Evolutionary conservation across 2,888 invertebrate genomes (phyloP).

Genomic region (Tinea semifulvella): DNA sequence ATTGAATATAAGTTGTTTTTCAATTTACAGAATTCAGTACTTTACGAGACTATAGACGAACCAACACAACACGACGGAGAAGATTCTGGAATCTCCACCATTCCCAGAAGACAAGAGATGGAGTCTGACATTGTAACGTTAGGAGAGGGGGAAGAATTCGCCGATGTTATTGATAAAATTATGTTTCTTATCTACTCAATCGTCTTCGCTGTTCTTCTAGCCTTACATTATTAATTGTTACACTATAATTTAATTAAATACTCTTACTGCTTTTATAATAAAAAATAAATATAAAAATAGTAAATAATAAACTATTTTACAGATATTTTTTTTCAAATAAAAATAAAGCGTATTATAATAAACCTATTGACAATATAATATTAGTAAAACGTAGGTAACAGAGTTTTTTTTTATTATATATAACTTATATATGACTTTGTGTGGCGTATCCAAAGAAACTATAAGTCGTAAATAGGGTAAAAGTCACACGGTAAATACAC

Average conservation of each 20-base stretch:
- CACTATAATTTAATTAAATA: neutral
- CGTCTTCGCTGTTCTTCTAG: slow-evolving; percentile 37
- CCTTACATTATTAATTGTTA: slow-evolving; percentile 31
- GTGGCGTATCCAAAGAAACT: too few relatives aligned
- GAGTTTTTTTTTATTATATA: too few relatives aligned
- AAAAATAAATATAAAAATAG: too few relatives aligned
- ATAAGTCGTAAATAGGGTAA: too few relatives aligned
- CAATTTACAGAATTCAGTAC: slow-evolving; percentile 23
- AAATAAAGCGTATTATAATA: too few relatives aligned
- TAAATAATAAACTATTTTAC: too few relatives aligned
- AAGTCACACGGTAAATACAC: too few relatives aligned
- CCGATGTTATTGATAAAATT: slow-evolving; percentile 40
- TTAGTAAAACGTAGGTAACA: too few relatives aligned
- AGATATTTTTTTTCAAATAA: too few relatives aligned
- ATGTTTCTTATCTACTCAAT: slow-evolving; percentile 42
- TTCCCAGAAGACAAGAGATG: slow-evolving; percentile 37
- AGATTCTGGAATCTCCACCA: slow-evolving; percentile 24
- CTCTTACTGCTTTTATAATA: neutral
- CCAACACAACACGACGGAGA: slow-evolving; percentile 43
- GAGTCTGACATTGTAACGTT: slow-evolving; percentile 31
- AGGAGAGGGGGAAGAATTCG: slow-evolving; percentile 36
- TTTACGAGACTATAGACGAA: slow-evolving; percentile 36
- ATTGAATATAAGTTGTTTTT: too few relatives aligned
- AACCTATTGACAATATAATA: too few relatives aligned
- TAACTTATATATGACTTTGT: too few relatives aligned